phyloP scores from a whole-genome alignment of 2,888 invertebrate genomes.

The Exocentrus adspersus region DNA sequence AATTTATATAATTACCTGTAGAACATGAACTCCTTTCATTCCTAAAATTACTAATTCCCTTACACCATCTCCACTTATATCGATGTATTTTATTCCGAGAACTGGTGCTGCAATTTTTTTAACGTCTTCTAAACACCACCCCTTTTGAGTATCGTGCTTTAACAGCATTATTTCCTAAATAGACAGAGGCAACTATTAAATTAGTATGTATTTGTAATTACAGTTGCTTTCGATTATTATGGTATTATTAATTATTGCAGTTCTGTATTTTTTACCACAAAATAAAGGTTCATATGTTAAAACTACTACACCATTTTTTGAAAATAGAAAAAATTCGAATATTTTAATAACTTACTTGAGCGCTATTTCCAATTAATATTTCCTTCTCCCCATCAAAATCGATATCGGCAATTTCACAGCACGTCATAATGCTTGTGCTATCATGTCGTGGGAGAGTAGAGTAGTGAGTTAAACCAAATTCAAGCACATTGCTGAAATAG shows the following conservation, averaged over 20 bases:
- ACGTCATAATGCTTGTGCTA: slow-evolving; percentile 69
- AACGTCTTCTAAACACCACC: slow-evolving; percentile 65
- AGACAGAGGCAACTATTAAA: slow-evolving; percentile 23
- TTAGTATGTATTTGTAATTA: not conserved
- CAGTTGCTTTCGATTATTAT: too few species aligned
- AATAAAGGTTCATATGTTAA: too few species aligned
- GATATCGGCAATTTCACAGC: slow-evolving; percentile 72
- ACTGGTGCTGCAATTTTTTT: slow-evolving; percentile 71
- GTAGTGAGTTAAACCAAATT: slow-evolving; percentile 64
- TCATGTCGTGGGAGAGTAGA: slow-evolving; percentile 65
- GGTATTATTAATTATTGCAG: too few species aligned
- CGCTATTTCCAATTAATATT: slow-evolving; percentile 75
- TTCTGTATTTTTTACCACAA: too few species aligned
- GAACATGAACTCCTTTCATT: slow-evolving; percentile 72
- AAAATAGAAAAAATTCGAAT: not conserved
- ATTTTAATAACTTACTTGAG: slow-evolving; percentile 64
- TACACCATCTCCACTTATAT: slow-evolving; percentile 74
- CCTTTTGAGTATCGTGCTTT: slow-evolving; percentile 60
- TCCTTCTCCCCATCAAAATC: slow-evolving; percentile 77
- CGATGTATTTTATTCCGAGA: slow-evolving; percentile 69
- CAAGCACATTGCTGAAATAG: slow-evolving; percentile 64
- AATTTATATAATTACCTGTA: slow-evolving; percentile 67
- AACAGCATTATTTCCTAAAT: slow-evolving; percentile 66
- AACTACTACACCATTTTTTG: too few species aligned
- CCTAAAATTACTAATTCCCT: slow-evolving; percentile 74